These are phyloP conservation scores for Cairina moschata DNA, from an alignment of 2,113 vertebrate species.

Conservation along the genomic window DNA sequence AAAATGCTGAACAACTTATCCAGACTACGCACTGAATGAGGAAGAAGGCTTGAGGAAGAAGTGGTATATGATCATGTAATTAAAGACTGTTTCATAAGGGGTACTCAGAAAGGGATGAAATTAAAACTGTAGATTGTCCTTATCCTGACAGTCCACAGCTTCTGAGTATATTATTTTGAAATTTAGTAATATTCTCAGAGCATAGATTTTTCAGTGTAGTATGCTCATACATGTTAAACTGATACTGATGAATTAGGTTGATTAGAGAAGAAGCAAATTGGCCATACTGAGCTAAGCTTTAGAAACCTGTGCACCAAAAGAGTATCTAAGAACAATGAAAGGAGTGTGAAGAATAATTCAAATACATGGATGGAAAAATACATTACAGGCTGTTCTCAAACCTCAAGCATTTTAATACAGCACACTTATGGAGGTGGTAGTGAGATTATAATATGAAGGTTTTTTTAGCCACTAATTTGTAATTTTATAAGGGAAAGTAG, in stretches of 20 bases:
- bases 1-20: not conserved
- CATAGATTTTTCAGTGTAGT: not conserved
- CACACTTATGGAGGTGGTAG: not conserved
- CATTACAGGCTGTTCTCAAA: slow-evolving; percentile 22
- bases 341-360: slow-evolving; percentile 26
- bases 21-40: not conserved
- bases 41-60: not conserved
- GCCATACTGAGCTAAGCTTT: not conserved
- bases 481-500: slow-evolving; percentile 42
- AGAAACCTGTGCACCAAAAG: slow-evolving; percentile 1
- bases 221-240: not conserved
- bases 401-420: not conserved
- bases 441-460: not conserved
- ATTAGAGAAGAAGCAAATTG: not conserved
- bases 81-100: not conserved
- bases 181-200: not conserved
- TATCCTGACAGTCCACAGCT: not conserved
- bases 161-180: not conserved
- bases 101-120: not conserved
- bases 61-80: not conserved
- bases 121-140: not conserved
- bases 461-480: not conserved
- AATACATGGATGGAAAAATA: not conserved
- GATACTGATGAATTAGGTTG: not conserved
- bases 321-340: slow-evolving; percentile 32